Conservation (phyloP, 2,797 vertebrate species). For the Scolopax rusticola region DNA sequence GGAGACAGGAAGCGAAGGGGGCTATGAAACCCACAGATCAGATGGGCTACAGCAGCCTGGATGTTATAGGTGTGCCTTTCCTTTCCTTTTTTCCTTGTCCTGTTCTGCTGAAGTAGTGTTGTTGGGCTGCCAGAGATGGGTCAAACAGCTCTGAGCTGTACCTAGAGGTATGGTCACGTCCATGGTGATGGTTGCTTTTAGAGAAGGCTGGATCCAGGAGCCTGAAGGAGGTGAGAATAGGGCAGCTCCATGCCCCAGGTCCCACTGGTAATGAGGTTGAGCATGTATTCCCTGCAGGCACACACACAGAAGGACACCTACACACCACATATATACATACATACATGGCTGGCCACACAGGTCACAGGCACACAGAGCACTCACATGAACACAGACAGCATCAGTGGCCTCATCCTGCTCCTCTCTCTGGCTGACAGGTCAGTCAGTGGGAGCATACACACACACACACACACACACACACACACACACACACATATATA, state of each 20-base stretch:
- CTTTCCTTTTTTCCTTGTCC: not conserved
- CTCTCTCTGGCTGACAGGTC: not conserved
- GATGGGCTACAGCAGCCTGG: accelerated
- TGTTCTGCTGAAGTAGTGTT: accelerated
- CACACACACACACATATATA: too few relatives aligned
- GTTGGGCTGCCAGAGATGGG: not conserved
- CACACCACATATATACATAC: too few relatives aligned
- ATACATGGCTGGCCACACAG: accelerated
- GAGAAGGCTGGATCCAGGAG: not conserved
- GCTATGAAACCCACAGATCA: not conserved
- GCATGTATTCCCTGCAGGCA: accelerated
- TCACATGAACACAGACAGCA: not conserved
- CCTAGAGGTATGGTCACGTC: not conserved
- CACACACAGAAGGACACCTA: not conserved
- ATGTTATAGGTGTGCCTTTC: not conserved
- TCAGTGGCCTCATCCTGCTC: not conserved
- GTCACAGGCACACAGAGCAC: not conserved
- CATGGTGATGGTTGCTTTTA: not conserved
- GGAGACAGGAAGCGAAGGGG: not conserved
- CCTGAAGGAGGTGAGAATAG: not conserved
- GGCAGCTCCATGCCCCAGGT: not conserved
- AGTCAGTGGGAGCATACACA: too few relatives aligned
- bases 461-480: too few relatives aligned
- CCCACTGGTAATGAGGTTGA: not conserved
- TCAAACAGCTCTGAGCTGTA: not conserved